Base-by-base conservation (phyloP, 2,797 vertebrate species). In the Podarcis lilfordi region DNA sequence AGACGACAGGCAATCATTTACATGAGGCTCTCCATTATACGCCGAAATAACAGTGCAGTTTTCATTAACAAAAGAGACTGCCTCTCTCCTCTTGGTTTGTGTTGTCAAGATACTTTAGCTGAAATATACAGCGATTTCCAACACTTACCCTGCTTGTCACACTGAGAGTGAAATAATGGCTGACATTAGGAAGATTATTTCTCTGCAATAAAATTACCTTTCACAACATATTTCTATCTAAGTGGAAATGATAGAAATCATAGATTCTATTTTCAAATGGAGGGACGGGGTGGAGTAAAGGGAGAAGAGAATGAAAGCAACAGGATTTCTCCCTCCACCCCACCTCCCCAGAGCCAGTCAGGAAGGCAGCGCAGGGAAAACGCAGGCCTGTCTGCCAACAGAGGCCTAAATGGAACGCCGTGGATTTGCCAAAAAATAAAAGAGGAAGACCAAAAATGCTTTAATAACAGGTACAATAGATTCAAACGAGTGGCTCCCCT, bases 141-240 rank as follows among this genome's bases (percentile, higher is more conserved):
- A 95, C 94, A 95, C 94, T 96, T 96, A 96, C 93, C 94, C 94
- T 92, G 94, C 94, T 95, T 96, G 95, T 96, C 95, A 96, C 92
- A 95, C 94, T 95, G 95, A 96, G 95, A 96, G 91, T 94, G 91
- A 95, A 96, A 96, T 96, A 96, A 96, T 95, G 95, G 95, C 93
- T 95, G 95, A 96, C 95, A 95, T 96, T 95, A 96, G 94, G 94
- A 96, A 96, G 94, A 96, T 95, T 96, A 96, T 96, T 96, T 96
- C 95, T 95, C 94, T 88, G 95, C 91, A 95, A 95, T 96, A 94
- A 96, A 95, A 96, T 95, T 96, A 96, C 95, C 94, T 96, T 96
- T 96, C 95, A 96, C 93, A 96, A 96, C 93, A 96, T 95, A 95
- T 95, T 96, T 96, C 93, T 96, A 91, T 94, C 94, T 96, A 94